These are phyloP conservation scores for Clupea harengus DNA, from an alignment of 2,113 vertebrate species.

Conservation along the genomic window DNA sequence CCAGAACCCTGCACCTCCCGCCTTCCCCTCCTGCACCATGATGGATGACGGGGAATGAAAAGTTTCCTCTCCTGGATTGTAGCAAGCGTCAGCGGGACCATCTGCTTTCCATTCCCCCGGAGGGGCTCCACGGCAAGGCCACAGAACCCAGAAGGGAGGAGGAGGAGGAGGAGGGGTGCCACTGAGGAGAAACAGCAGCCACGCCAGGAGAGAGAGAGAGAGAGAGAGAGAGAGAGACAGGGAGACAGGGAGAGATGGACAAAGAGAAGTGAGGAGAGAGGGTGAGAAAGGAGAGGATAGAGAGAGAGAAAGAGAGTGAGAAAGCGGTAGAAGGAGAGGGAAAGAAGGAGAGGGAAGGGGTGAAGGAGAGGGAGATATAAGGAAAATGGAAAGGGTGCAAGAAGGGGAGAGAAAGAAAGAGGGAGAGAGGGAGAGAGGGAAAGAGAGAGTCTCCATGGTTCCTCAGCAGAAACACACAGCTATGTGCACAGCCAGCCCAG, in stretches of 20 bases:
- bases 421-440: not conserved
- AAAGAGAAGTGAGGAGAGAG: slow-evolving; percentile 9
- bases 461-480: slow-evolving; percentile 13
- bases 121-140: slow-evolving; percentile 21
- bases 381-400: not conserved
- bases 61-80: slow-evolving; percentile 74
- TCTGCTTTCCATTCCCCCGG: slow-evolving; percentile 69
- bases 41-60: slow-evolving; percentile 75
- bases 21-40: slow-evolving; percentile 50
- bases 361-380: not conserved
- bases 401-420: not conserved
- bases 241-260: not conserved
- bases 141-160: slow-evolving; percentile 18
- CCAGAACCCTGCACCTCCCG: not conserved
- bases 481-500: not conserved
- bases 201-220: not conserved
- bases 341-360: not conserved
- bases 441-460: slow-evolving; percentile 7
- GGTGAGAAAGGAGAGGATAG: slow-evolving; percentile 8
- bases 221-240: not conserved
- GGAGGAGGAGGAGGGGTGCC: not conserved
- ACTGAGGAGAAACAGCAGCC: slow-evolving; percentile 10
- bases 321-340: not conserved
- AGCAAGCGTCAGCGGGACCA: slow-evolving; percentile 64
- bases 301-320: slow-evolving; percentile 18